A percentile compares a stretch with the other conserved stretches of the same genome.
phyloP scores from a whole-genome alignment of 2,113 vertebrate genomes.

The Corythornis madagascariensis region DNA sequence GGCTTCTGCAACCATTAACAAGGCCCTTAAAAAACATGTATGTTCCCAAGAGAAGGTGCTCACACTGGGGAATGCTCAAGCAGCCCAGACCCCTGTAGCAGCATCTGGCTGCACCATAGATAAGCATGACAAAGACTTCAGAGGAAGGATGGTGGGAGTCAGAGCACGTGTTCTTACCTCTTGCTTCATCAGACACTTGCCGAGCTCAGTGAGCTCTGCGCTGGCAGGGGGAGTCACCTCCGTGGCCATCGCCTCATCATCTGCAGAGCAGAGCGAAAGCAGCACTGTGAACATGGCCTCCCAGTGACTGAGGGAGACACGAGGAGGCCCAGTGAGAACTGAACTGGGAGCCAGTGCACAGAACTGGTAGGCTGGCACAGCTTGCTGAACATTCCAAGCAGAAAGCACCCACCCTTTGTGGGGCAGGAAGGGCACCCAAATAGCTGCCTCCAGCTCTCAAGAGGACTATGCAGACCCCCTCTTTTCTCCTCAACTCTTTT shows the following conservation, averaged over 20 bases:
- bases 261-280: constrained; percentile 66
- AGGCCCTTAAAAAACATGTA: background rate
- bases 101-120: background rate
- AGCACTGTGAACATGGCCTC: background rate
- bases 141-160: background rate
- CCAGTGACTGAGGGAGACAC: background rate
- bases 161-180: constrained; percentile 78
- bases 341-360: background rate
- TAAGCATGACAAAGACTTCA: background rate
- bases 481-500: background rate
- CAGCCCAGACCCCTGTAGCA: background rate
- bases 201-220: constrained; percentile 89
- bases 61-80: background rate
- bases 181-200: constrained; percentile 89
- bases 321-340: background rate
- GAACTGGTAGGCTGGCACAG: background rate
- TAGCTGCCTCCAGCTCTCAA: background rate
- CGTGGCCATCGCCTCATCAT: constrained; percentile 91
- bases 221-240: constrained; percentile 78
- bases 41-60: background rate
- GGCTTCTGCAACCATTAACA: background rate
- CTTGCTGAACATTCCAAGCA: background rate
- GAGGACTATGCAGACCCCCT: background rate
- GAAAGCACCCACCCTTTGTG: background rate
- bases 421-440: background rate